These are phyloP conservation scores for Centroberyx gerrardi DNA, from an alignment of 2,797 vertebrate species.

Conservation along the genomic window DNA sequence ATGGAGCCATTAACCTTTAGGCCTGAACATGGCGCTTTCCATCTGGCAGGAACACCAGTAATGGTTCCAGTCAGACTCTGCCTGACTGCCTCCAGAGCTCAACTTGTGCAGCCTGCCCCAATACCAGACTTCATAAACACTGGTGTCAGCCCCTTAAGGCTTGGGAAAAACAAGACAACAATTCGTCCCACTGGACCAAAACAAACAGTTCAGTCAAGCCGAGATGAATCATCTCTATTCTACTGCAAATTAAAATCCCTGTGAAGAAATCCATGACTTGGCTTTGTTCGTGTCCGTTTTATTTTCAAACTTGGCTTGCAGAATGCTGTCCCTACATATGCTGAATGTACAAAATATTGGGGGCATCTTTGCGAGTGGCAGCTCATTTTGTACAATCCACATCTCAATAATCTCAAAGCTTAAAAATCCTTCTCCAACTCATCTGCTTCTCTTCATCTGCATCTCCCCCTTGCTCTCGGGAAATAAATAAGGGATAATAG, in stretches of 20 bases:
- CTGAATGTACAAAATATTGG: background rate
- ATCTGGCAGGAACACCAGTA: conserved; percentile 51
- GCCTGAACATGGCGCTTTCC: conserved; percentile 22
- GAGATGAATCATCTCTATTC: conserved; percentile 15
- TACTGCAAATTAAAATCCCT: conserved; percentile 3
- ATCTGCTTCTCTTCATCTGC: too few species aligned
- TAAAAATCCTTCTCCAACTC: too few species aligned
- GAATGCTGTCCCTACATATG: background rate
- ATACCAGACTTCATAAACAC: conserved; percentile 64
- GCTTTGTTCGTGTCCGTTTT: conserved; percentile 5
- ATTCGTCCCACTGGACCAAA: conserved; percentile 41
- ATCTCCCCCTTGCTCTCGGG: too few species aligned
- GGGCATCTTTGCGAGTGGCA: too few species aligned
- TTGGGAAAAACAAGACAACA: conserved; percentile 61
- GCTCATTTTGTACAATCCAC: too few species aligned
- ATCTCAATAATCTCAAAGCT: too few species aligned
- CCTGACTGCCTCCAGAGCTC: conserved; percentile 52
- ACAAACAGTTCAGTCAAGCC: conserved; percentile 30
- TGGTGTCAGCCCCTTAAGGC: conserved; percentile 48
- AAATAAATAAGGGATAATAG: too few species aligned
- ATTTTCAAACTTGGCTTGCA: background rate
- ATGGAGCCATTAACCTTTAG: conserved; percentile 80
- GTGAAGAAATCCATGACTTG: conserved; percentile 11
- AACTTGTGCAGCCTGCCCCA: conserved; percentile 55
- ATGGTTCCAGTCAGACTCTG: conserved; percentile 57